Percentiles rank a stretch among this genome's conserved stretches.
Evolutionary conservation across 2,113 vertebrate genomes (phyloP).

Genomic region (Chamaea fasciata): DNA sequence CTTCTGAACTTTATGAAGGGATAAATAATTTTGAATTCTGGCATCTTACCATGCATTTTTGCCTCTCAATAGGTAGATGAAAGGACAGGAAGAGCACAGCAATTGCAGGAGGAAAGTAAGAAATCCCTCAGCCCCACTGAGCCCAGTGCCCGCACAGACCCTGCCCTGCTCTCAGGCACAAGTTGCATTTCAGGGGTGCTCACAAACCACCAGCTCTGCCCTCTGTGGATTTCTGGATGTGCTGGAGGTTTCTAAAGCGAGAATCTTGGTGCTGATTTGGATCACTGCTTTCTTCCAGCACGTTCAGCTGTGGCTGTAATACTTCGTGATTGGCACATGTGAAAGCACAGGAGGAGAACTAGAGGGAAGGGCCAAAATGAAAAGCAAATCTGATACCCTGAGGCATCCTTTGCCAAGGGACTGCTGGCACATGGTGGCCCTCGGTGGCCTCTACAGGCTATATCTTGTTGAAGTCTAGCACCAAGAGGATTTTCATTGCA

Average conservation of each 20-base stretch:
- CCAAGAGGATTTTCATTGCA: neutral
- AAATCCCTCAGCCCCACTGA: fast-evolving
- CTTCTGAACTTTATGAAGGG: neutral
- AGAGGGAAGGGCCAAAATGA: neutral
- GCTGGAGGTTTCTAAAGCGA: neutral
- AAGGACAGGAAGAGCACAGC: neutral
- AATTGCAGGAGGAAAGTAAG: neutral
- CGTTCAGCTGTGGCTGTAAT: neutral
- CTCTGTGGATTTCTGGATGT: neutral
- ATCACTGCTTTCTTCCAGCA: no score
- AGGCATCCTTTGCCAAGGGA: neutral
- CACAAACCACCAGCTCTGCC: neutral
- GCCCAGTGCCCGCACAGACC: neutral
- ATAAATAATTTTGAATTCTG: neutral
- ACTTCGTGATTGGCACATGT: neutral
- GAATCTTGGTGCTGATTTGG: neutral
- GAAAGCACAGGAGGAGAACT: neutral
- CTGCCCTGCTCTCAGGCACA: fast-evolving
- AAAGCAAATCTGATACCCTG: neutral
- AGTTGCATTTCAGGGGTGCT: neutral
- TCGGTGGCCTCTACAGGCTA: neutral
- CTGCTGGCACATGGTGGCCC: neutral
- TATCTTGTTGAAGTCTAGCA: neutral
- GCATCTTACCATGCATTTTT: neutral
- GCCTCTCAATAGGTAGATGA: neutral